These are phyloP conservation scores for Trichomalopsis sarcophagae DNA, from an alignment of 1,140 invertebrate species.

Conservation along the genomic window DNA sequence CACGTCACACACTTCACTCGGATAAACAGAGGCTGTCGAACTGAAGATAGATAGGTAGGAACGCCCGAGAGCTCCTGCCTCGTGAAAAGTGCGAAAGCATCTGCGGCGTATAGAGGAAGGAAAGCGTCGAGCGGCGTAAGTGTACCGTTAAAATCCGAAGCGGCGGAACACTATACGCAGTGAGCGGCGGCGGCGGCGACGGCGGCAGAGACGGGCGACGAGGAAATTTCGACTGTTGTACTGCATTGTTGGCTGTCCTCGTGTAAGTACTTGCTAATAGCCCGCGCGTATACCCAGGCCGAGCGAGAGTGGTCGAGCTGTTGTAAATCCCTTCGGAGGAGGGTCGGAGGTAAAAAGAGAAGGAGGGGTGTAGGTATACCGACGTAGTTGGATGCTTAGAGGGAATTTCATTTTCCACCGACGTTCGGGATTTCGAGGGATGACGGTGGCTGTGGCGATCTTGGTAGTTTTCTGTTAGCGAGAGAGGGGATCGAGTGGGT, in stretches of 20 bases:
- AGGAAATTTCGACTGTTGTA: not conserved
- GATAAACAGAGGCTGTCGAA: not conserved
- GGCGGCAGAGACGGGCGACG: not conserved
- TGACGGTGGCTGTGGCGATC: too few relatives aligned
- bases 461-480: not conserved
- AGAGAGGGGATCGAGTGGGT: too few relatives aligned
- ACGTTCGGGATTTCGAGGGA: not conserved
- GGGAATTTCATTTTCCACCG: not conserved
- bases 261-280: not conserved
- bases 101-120: conserved; percentile 4
- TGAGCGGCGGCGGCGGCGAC: not conserved
- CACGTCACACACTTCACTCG: too few relatives aligned
- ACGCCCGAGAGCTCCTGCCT: not conserved
- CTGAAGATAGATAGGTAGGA: not conserved
- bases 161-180: not conserved
- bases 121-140: not conserved
- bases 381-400: not conserved
- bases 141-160: conserved; percentile 36
- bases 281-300: not conserved
- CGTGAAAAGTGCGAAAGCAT: conserved; percentile 44
- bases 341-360: not conserved
- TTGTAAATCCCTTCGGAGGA: not conserved
- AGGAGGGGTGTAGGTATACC: not conserved
- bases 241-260: not conserved
- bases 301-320: not conserved